Evolutionary conservation across 35 echinoderm and acorn worm species (phyloP), one percentile per base, ranked within the genome.

Genomic region (Nesometra sesokonis): DNA sequence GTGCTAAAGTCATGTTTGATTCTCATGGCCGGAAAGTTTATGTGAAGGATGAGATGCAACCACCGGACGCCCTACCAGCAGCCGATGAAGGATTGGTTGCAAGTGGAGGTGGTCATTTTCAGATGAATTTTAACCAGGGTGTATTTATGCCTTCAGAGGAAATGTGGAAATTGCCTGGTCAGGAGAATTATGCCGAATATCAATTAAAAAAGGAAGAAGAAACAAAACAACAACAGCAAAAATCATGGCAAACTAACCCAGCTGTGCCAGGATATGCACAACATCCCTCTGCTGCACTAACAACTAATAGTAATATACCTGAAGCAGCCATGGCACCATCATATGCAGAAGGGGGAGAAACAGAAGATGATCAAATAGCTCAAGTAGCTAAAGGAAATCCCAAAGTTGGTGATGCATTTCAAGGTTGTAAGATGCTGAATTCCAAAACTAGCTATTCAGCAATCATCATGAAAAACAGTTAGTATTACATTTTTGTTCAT

Each of bases 91-190:
- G 21, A 9, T 27, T 83, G 35, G 34, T 38, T 37, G 37, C 35
- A 39, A 37, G 34, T 37, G 32, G 37, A 5, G 81, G 81, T 35
- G 81, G 81, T 30, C 81, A 83, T 83, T 83, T 38, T 38, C 81
- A 83, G 36, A 27, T 67, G 52, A 67, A 67, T 19, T 67, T 17
- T 19, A 67, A 67, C 23, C 15, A 37, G 81, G 38, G 38, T 83
- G 81, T 37, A 23, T 11, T 35, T 0, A 19, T 83, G 27, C 81
- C 81, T 5, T 13, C 35, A 30, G 81, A 35, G n/a, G 34, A 83
- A 0, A 30, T 30, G 35, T 30, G 37, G 81, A 83, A 23, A 2
- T 67, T 67, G 23, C 52, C 52, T 2, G 23, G 52, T n/a, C 15
- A 83, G 8, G 37, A 83, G 30, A 83, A 39, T 17, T 83, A 37